Evolutionary conservation across 2,113 vertebrate species (phyloP).

Genomic region (Centropristis striata): DNA sequence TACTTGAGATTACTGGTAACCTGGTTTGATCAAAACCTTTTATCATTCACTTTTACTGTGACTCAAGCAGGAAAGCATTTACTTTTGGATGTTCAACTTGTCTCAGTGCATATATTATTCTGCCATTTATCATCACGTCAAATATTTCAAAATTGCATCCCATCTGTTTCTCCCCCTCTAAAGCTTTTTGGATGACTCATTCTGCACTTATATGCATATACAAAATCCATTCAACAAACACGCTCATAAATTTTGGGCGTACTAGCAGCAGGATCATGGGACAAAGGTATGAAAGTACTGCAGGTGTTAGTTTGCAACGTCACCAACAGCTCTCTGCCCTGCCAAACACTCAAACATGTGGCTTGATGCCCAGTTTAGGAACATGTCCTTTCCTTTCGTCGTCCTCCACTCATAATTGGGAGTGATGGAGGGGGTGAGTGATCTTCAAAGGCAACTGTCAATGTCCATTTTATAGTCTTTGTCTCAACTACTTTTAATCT

Average conservation of each 20-base stretch:
- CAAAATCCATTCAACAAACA: background rate
- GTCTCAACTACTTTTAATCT: conserved; percentile 40
- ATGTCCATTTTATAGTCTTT: conserved; percentile 43
- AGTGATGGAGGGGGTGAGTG: conserved; percentile 54
- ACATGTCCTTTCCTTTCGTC: conserved; percentile 60
- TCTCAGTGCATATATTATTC: background rate
- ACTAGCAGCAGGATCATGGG: conserved; percentile 25
- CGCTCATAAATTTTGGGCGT: background rate
- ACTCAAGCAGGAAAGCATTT: background rate
- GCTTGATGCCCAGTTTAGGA: conserved; percentile 64
- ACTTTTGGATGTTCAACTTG: conserved; percentile 6
- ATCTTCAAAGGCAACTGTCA: conserved; percentile 57
- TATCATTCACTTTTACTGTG: background rate
- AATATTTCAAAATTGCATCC: conserved; percentile 9
- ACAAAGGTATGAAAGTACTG: conserved; percentile 14
- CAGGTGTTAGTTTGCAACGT: conserved; percentile 54
- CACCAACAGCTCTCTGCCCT: conserved; percentile 24
- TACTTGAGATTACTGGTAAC: background rate
- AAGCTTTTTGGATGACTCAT: conserved; percentile 6
- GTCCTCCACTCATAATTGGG: conserved; percentile 48
- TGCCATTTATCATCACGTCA: conserved; percentile 23
- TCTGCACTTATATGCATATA: background rate
- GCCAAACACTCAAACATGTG: conserved; percentile 61
- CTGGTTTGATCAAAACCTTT: conserved; percentile 16
- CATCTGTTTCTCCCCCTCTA: conserved; percentile 20